phyloP scores from a whole-genome alignment of 1,140 invertebrate species.

The Lepidurus couesii region DNA sequence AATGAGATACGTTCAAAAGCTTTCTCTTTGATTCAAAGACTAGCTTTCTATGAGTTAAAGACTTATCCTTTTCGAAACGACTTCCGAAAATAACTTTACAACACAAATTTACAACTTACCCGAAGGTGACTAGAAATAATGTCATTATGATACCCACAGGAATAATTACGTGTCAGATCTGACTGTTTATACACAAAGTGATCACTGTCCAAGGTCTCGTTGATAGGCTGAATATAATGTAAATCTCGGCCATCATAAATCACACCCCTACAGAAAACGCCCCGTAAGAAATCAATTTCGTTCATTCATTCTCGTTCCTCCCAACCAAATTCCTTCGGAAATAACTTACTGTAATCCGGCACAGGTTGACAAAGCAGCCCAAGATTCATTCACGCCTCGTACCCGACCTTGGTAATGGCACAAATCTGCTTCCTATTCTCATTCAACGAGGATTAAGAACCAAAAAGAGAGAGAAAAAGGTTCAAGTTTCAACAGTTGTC shows the following conservation, averaged over 20 bases:
- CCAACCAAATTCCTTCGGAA: background rate
- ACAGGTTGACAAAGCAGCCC: constrained; percentile 82
- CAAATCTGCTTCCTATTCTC: constrained; percentile 58
- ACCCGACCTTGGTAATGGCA: constrained; percentile 80
- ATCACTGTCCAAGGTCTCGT: constrained; percentile 41
- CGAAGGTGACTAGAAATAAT: constrained; percentile 16
- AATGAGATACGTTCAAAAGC: constrained; percentile 37
- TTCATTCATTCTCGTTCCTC: background rate
- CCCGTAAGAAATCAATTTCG: constrained; percentile 8
- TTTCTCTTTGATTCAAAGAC: constrained; percentile 29
- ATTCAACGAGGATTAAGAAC: constrained; percentile 40
- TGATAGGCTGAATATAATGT: constrained; percentile 64
- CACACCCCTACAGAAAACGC: constrained; percentile 56
- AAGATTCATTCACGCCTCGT: constrained; percentile 61
- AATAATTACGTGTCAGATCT: constrained; percentile 59
- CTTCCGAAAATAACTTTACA: background rate
- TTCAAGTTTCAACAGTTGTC: background rate
- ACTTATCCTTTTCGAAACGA: background rate
- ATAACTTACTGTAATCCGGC: constrained; percentile 46
- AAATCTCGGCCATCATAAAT: constrained; percentile 70
- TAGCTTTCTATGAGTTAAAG: no score
- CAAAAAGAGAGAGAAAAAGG: constrained; percentile 21
- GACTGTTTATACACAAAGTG: constrained; percentile 66
- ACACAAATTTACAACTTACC: background rate
- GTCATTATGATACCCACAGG: constrained; percentile 53